These are phyloP conservation scores for Nymphalis urticae DNA, from an alignment of 2,888 invertebrate species.

Conservation along the genomic window DNA sequence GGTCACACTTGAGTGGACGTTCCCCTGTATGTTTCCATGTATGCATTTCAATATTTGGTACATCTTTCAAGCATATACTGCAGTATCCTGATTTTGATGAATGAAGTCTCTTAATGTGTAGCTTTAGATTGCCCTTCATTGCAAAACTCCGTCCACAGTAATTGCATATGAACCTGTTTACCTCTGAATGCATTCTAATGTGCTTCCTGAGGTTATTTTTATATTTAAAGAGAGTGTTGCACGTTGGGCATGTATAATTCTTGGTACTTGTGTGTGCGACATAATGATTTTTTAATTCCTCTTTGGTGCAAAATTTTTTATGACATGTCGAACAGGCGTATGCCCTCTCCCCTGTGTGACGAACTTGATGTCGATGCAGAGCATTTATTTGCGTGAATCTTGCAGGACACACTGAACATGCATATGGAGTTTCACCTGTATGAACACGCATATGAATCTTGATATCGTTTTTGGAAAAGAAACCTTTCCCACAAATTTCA, in stretches of 20 bases:
- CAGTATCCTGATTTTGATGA: slow-evolving; percentile 80
- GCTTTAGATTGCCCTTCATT: slow-evolving; percentile 74
- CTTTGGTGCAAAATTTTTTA: slow-evolving; percentile 64
- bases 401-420: slow-evolving; percentile 57
- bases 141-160: slow-evolving; percentile 69
- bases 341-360: slow-evolving; percentile 58
- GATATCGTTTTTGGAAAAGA: slow-evolving; percentile 60
- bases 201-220: slow-evolving; percentile 77
- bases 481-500: slow-evolving; percentile 69
- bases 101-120: slow-evolving; percentile 76
- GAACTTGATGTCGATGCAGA: slow-evolving; percentile 56
- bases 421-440: slow-evolving; percentile 69
- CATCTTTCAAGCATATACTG: slow-evolving; percentile 72
- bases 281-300: slow-evolving; percentile 59
- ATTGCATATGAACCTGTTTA: slow-evolving; percentile 62
- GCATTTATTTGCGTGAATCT: slow-evolving; percentile 63
- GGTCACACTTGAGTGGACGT: slow-evolving; percentile 65
- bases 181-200: slow-evolving; percentile 60
- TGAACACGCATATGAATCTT: slow-evolving; percentile 65
- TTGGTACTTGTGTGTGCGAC: slow-evolving; percentile 60
- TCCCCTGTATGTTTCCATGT: slow-evolving; percentile 80
- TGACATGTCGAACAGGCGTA: slow-evolving; percentile 58
- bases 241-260: slow-evolving; percentile 61
- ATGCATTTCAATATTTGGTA: slow-evolving; percentile 78
- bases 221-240: slow-evolving; percentile 74